Evolutionary conservation across 2,888 invertebrate genomes (phyloP), one percentile per base, ranked within the genome.

Genomic region (Thysanoteuthis rhombus): DNA sequence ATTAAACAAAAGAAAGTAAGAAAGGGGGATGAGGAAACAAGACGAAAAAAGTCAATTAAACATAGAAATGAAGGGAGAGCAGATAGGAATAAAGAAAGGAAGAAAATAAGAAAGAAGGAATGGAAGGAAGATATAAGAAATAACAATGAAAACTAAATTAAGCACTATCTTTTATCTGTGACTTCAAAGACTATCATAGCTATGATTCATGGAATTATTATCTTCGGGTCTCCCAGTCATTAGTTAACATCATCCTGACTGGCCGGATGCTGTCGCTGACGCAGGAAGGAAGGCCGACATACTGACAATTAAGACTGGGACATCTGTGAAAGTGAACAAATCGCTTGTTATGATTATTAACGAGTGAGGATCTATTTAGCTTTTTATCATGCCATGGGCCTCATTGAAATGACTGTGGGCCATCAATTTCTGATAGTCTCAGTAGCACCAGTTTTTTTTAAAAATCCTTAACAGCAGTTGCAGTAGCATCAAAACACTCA

Each of bases 241-340:
- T 36, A 47, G 39, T 75, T 32, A 36, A 42, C 36, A n/a, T 32
- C 45, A 40, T 47, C 32, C 32, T 4, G n/a, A 42, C 42, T 40
- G 36, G 36, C 32, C 94, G 93, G 94, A 94, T 42, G 94, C 94
- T 45, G 94, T 94, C 58, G 94, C 94, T 52, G 94, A 94, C 28
- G 93, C 94, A 36, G 95, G 95, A 52, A 94, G 94, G 38, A 94
- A 94, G n/a, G 94, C 93, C 39, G 94, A 94, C n/a, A 93, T 93
- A 16, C 89, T 93, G 25, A 94, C 93, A 89, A 95, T 94, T 52
- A 95, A 94, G 94, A 95, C 95, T 95, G 95, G 95, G 58, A 94
- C 94, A 10, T 95, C 95, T 93, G 89, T 75, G 28, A 32, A 42
- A 38, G 32, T 28, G 19, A 93, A 47, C 36, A n/a, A 42, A 42